Base-by-base conservation (phyloP, 2,888 invertebrate species). In the Monopis laevigella region DNA sequence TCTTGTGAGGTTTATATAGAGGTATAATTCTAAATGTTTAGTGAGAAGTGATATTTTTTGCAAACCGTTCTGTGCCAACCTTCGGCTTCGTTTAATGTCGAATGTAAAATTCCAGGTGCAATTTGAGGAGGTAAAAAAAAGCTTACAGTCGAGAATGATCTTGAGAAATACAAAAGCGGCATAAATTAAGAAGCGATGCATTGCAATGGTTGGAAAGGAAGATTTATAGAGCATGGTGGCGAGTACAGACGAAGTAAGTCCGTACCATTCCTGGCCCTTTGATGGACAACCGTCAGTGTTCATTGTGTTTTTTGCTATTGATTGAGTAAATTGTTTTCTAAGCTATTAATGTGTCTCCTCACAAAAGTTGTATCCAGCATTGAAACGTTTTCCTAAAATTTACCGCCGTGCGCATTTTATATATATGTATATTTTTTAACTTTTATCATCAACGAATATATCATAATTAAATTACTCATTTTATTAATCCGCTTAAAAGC, bases 171-270 rank as follows among this genome's bases (percentile, higher is more conserved):
- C 51, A 51, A 42, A 48, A 48, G 41, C 48, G 51, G 49, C 48
- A 55, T 57, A 58, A 56, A 58, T 60, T 55, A 55, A 51, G 45
- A 18, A 19, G 28, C 27, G 39, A 26, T 13, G 27, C 27, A 27
- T 39, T 39, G 26, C 14, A 26, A 14, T 27, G 39, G 27, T 39
- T 39, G 27, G 26, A 27, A 27, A 12, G 39, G 48, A 53, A 56
- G 55, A 58, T 58, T 59, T 60, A 58, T 59, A 53, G 50, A 50
- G 48, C 48, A 48, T 46, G 49, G 50, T 45, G 50, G 45, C 46
- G 48, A 52, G 34, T 42, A 40, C 47, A 40, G 45, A 47, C 45
- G 48, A 46, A 46, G 45, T 43, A 40, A 42, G 43, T 43, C 42
- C 44, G 45, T 34, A 44, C 45, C 42, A 48, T 50, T 50, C 45